Conservation (phyloP, 2,113 vertebrate genomes). For the Dascyllus trimaculatus region DNA sequence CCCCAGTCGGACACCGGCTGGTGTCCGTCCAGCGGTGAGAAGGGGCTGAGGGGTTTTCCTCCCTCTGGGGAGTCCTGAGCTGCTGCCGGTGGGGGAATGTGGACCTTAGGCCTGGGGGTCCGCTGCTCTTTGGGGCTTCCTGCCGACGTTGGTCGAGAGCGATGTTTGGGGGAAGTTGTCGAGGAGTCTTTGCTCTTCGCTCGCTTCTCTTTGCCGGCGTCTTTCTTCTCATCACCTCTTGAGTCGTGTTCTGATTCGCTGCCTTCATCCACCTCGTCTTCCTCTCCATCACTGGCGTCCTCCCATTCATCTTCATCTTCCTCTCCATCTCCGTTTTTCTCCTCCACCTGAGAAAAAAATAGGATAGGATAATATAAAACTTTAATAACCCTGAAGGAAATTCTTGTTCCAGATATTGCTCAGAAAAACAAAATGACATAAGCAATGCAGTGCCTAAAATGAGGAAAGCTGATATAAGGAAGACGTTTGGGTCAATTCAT, state of each 20-base stretch:
- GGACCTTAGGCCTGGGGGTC: constrained; percentile 75
- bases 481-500: too few relatives aligned
- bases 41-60: constrained; percentile 85
- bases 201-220: constrained; percentile 61
- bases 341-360: constrained; percentile 47
- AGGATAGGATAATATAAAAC: background rate
- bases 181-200: constrained; percentile 42
- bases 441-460: too few relatives aligned
- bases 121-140: constrained; percentile 81
- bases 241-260: constrained; percentile 63
- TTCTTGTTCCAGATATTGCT: too few relatives aligned
- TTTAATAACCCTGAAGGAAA: too few relatives aligned
- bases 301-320: constrained; percentile 76
- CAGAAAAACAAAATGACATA: too few relatives aligned
- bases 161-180: background rate
- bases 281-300: constrained; percentile 69
- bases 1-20: constrained; percentile 90
- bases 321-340: constrained; percentile 54
- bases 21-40: constrained; percentile 83
- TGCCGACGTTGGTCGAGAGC: constrained; percentile 14
- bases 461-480: too few relatives aligned
- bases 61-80: constrained; percentile 70
- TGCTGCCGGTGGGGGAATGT: constrained; percentile 64
- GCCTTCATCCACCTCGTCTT: constrained; percentile 22
- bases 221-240: constrained; percentile 61